Conservation (phyloP, 2,113 vertebrate genomes). For the Canis aureus region DNA sequence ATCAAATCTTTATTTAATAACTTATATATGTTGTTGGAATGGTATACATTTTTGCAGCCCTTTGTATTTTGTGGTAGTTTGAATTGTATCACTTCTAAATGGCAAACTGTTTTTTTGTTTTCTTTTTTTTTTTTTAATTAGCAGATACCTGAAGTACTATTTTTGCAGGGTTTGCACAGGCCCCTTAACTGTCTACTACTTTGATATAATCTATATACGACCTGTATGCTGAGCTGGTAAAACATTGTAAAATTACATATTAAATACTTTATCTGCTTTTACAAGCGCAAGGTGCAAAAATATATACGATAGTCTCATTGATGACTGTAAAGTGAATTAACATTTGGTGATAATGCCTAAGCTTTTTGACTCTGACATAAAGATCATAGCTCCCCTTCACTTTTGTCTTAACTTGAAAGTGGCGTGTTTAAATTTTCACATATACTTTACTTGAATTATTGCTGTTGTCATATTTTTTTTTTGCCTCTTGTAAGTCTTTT, state of each 20-base stretch:
- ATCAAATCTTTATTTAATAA: conserved; percentile 95
- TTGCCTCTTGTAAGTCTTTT: conserved; percentile 70
- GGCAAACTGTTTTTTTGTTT: conserved; percentile 84
- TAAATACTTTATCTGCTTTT: conserved; percentile 95
- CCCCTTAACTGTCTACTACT: conserved; percentile 90
- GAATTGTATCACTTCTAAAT: conserved; percentile 89
- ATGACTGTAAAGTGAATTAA: conserved; percentile 89
- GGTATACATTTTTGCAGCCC: conserved; percentile 90
- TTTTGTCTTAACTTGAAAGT: conserved; percentile 80
- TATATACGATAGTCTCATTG: conserved; percentile 89
- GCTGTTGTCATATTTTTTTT: conserved; percentile 73
- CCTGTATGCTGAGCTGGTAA: conserved; percentile 91
- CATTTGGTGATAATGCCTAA: conserved; percentile 88
- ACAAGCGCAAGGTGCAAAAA: conserved; percentile 89
- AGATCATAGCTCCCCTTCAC: conserved; percentile 68
- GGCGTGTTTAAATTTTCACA: conserved; percentile 73
- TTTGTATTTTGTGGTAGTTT: conserved; percentile 92
- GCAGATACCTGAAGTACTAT: conserved; percentile 89
- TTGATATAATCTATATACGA: conserved; percentile 90
- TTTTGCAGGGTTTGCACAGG: conserved; percentile 91
- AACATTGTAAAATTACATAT: conserved; percentile 91
- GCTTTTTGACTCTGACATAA: conserved; percentile 86
- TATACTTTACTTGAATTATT: conserved; percentile 81
- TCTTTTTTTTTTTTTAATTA: conserved; percentile 84
- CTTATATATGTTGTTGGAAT: conserved; percentile 93